Percentiles rank a stretch among this genome's conserved stretches.
Conservation (phyloP, 2,888 invertebrate species). For the Dicyrtoma fusca region DNA sequence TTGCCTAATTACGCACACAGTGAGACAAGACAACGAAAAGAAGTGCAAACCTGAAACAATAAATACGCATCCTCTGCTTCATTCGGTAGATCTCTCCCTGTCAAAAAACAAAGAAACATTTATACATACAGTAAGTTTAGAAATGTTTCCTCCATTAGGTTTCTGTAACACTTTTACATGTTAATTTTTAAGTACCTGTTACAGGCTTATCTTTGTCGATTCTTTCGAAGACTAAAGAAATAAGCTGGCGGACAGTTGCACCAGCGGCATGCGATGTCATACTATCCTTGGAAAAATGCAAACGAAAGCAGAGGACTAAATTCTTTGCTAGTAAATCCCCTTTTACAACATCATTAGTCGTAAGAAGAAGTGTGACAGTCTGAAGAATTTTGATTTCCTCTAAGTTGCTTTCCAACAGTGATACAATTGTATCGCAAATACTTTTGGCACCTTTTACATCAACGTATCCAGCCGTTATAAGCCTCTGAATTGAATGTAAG, state of each 20-base stretch:
- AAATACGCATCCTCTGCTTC: constrained; percentile 94
- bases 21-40: no score
- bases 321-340: constrained; percentile 94
- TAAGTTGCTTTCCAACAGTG: constrained; percentile 88
- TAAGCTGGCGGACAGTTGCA: constrained; percentile 93
- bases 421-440: constrained; percentile 91
- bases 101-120: constrained; percentile 12
- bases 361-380: constrained; percentile 89
- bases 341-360: constrained; percentile 92
- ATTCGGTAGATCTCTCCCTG: constrained; percentile 66
- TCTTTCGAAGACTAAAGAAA: constrained; percentile 87
- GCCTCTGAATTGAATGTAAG: constrained; percentile 87
- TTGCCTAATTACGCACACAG: no score
- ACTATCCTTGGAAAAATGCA: constrained; percentile 91
- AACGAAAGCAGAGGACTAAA: constrained; percentile 92
- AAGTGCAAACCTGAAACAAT: constrained; percentile 76
- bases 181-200: constrained; percentile 17
- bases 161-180: no score
- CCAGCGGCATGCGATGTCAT: constrained; percentile 97
- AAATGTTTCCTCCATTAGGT: no score
- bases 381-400: constrained; percentile 96
- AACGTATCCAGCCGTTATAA: constrained; percentile 86
- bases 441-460: constrained; percentile 90
- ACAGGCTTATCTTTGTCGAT: constrained; percentile 73
- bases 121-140: no score